phyloP scores from a whole-genome alignment of 2,113 vertebrate genomes.

The Tetrax tetrax region DNA sequence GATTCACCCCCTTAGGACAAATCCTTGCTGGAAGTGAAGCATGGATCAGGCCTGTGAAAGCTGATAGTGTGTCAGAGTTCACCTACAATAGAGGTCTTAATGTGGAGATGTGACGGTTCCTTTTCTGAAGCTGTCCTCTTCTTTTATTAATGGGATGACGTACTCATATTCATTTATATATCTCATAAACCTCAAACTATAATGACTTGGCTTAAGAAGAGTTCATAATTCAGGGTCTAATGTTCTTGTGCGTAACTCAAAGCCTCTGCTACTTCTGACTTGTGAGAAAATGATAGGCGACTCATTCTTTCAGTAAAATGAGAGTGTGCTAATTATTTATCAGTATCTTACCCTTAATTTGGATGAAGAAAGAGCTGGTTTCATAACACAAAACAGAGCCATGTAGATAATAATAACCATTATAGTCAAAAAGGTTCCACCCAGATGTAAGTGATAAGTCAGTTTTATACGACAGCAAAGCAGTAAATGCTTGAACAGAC shows the following conservation, averaged over 20 bases:
- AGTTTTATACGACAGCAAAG: slow-evolving; percentile 28
- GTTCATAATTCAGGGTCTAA: slow-evolving; percentile 14
- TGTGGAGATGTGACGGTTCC: background rate
- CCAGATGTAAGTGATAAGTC: slow-evolving; percentile 5
- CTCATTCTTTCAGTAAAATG: slow-evolving; percentile 48
- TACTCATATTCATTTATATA: slow-evolving; percentile 30
- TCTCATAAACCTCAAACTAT: slow-evolving; percentile 10
- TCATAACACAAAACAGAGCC: slow-evolving; percentile 8
- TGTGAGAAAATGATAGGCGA: slow-evolving; percentile 36
- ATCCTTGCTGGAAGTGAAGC: slow-evolving; percentile 58
- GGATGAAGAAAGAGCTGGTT: slow-evolving; percentile 42
- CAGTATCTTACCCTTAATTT: slow-evolving; percentile 26
- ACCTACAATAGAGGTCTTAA: slow-evolving; percentile 52
- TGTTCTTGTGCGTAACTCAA: slow-evolving; percentile 32
- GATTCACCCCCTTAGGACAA: slow-evolving; percentile 44
- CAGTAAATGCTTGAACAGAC: slow-evolving; percentile 5
- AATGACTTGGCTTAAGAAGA: slow-evolving; percentile 23
- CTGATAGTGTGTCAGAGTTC: slow-evolving; percentile 13
- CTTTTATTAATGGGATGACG: slow-evolving; percentile 60
- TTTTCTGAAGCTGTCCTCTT: slow-evolving; percentile 41
- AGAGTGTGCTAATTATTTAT: slow-evolving; percentile 50
- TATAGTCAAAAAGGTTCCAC: slow-evolving; percentile 6
- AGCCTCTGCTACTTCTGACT: slow-evolving; percentile 35
- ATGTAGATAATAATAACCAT: background rate
- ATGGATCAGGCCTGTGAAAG: slow-evolving; percentile 51